A percentile compares a stretch with the other conserved stretches of the same genome.
These are phyloP conservation scores for Agrotis exclamationis DNA, from an alignment of 2,888 invertebrate genomes.

Conservation along the genomic window DNA sequence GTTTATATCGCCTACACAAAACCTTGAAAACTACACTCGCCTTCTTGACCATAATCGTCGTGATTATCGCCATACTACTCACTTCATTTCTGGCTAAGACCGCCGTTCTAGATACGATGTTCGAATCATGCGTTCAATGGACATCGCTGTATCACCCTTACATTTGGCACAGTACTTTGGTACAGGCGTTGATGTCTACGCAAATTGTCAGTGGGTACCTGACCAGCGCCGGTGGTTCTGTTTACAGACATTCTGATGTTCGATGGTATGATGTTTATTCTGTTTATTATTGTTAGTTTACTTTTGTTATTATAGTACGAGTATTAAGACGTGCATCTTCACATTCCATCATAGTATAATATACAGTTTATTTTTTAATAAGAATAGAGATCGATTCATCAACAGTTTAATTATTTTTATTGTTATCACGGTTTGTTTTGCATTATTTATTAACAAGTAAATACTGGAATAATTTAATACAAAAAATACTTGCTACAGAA, in stretches of 20 bases:
- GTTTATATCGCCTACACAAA: conserved; percentile 88
- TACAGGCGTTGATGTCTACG: conserved; percentile 92
- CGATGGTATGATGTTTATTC: conserved; percentile 89
- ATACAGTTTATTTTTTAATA: too few relatives aligned
- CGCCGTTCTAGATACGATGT: conserved; percentile 76
- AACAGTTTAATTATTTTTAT: too few relatives aligned
- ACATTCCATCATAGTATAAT: too few relatives aligned
- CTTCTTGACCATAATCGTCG: conserved; percentile 78
- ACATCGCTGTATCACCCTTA: conserved; percentile 79
- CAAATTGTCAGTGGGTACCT: conserved; percentile 92
- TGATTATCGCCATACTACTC: conserved; percentile 80
- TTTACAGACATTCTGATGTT: conserved; percentile 92
- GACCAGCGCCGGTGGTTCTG: conserved; percentile 92
- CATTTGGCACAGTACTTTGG: conserved; percentile 92
- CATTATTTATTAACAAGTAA: background rate
- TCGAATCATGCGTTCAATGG: conserved; percentile 87
- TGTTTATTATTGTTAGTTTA: background rate
- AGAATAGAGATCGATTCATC: background rate
- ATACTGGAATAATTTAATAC: too few relatives aligned
- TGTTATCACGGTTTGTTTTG: background rate
- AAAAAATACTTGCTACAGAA: too few relatives aligned
- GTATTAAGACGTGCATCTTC: too few relatives aligned
- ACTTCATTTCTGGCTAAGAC: conserved; percentile 82
- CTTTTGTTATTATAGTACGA: background rate
- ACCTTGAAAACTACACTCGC: conserved; percentile 86